A percentile compares a stretch with the other conserved stretches of the same genome.
Evolutionary conservation across 64 coral and sea anemone species (phyloP).

Genomic region (Pachyseris speciosa): DNA sequence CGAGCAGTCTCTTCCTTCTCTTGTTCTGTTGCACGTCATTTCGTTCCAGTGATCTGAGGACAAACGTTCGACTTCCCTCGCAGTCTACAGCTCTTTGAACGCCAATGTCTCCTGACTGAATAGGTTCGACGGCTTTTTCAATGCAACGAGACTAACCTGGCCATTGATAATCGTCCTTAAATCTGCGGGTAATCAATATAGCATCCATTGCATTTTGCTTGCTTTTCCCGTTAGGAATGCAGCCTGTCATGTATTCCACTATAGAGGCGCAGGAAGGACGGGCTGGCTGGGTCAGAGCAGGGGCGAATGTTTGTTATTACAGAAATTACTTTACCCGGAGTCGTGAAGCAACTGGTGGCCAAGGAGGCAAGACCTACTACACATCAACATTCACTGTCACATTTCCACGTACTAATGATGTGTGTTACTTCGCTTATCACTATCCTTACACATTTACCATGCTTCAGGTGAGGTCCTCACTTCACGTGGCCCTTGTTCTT

Average conservation of each 20-base stretch:
- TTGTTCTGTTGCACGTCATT: too few relatives aligned
- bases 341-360: constrained; percentile 50
- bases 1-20: too few relatives aligned
- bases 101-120: too few relatives aligned
- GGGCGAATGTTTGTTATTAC: constrained; percentile 94
- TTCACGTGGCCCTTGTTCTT: too few relatives aligned
- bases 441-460: constrained; percentile 97
- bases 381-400: constrained; percentile 90
- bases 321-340: constrained; percentile 89
- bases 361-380: constrained; percentile 91
- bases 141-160: too few relatives aligned
- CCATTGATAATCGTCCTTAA: too few relatives aligned
- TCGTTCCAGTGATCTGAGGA: too few relatives aligned
- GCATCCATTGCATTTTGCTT: background rate
- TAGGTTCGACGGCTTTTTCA: too few relatives aligned
- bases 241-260: constrained; percentile 89
- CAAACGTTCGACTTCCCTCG: too few relatives aligned
- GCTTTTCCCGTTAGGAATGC: constrained; percentile 75
- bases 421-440: constrained; percentile 96
- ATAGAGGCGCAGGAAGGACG: constrained; percentile 81
- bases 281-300: constrained; percentile 87
- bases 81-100: too few relatives aligned
- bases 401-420: constrained; percentile 88
- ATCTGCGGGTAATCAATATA: too few relatives aligned
- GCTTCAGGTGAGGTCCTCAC: constrained; percentile 92